Evolutionary conservation across 2,888 invertebrate genomes (phyloP).

Genomic region (Sinhomidia bicolor): DNA sequence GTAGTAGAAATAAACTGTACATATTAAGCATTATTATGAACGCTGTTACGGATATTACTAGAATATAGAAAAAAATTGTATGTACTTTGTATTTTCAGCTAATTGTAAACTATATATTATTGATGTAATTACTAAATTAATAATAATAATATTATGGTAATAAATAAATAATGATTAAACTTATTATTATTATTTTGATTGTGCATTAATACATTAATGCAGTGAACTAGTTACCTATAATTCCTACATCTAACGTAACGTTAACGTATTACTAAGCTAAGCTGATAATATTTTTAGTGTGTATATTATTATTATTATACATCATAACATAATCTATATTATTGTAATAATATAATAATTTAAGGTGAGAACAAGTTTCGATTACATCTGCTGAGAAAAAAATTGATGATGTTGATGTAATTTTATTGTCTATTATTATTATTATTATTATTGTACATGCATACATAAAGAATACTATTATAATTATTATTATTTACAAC

Average conservation of each 20-base stretch:
- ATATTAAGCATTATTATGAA: conserved; percentile 3
- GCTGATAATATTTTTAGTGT: conserved; percentile 34
- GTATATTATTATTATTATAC: conserved; percentile 24
- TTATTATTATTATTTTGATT: conserved; percentile 14
- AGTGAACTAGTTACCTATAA: conserved; percentile 78
- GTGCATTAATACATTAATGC: conserved; percentile 72
- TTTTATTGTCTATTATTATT: conserved; percentile 40
- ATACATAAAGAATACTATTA: conserved; percentile 27
- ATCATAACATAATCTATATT: conserved; percentile 25
- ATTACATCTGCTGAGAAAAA: conserved; percentile 57
- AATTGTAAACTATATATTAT: conserved; percentile 47
- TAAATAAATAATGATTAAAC: neutral
- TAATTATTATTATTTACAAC: no score
- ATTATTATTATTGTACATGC: neutral
- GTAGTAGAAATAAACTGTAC: neutral
- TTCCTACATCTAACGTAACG: conserved; percentile 68
- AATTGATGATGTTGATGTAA: conserved; percentile 47
- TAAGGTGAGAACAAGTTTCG: conserved; percentile 60
- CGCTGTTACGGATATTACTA: conserved; percentile 53
- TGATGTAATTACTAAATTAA: conserved; percentile 6
- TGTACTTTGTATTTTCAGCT: conserved; percentile 55
- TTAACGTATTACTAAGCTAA: conserved; percentile 55
- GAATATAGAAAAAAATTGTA: conserved; percentile 7
- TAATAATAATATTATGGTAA: neutral
- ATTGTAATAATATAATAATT: conserved; percentile 33